These are phyloP conservation scores for Macrotus californicus DNA, from an alignment of 2,113 vertebrate species.

Conservation along the genomic window DNA sequence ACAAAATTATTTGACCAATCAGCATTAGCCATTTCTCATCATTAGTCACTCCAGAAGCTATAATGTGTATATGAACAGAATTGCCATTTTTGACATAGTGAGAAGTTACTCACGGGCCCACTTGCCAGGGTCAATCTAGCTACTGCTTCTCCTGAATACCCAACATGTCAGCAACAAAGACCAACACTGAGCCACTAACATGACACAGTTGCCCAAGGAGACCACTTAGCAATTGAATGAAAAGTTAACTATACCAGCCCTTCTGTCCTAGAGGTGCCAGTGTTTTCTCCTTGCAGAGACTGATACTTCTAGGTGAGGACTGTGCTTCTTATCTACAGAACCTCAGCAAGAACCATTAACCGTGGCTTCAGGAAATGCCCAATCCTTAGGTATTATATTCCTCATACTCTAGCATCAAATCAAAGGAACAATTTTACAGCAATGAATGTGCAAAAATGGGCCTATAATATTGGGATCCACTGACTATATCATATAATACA, in stretches of 20 bases:
- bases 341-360: not conserved
- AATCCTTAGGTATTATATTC: not conserved
- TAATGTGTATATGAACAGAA: not conserved
- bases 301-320: not conserved
- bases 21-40: not conserved
- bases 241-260: not conserved
- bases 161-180: not conserved
- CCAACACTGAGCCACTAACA: not conserved
- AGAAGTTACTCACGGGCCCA: not conserved
- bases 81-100: not conserved
- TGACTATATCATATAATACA: not conserved
- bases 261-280: not conserved
- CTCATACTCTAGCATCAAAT: not conserved
- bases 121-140: not conserved
- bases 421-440: not conserved
- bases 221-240: not conserved
- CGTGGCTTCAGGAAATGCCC: not conserved
- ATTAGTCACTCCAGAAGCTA: not conserved
- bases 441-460: not conserved
- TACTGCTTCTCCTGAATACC: not conserved
- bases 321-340: not conserved
- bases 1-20: not conserved
- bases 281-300: not conserved
- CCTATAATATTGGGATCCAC: not conserved
- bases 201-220: not conserved